These are phyloP conservation scores for Adelges cooleyi DNA, from an alignment of 1,140 invertebrate species.

Conservation along the genomic window DNA sequence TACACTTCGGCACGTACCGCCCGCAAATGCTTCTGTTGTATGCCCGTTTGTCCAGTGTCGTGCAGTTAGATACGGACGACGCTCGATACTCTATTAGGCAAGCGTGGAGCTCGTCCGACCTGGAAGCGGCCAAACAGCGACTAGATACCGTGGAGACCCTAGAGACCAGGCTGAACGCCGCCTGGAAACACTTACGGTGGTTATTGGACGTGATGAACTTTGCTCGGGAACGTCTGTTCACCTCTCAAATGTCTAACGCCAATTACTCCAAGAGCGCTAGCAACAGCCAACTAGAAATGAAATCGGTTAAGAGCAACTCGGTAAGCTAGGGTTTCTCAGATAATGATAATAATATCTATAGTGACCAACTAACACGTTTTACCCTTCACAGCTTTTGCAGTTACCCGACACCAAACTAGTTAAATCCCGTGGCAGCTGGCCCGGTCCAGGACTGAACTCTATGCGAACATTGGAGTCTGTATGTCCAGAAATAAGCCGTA, in stretches of 20 bases:
- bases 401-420: slow-evolving; percentile 57
- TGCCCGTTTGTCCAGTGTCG: slow-evolving; percentile 75
- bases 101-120: slow-evolving; percentile 81
- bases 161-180: slow-evolving; percentile 63
- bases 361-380: background rate
- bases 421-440: slow-evolving; percentile 70
- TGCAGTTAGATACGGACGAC: slow-evolving; percentile 82
- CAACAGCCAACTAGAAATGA: slow-evolving; percentile 18
- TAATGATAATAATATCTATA: background rate
- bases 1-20: slow-evolving; percentile 79
- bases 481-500: slow-evolving; percentile 67
- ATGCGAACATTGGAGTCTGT: slow-evolving; percentile 17
- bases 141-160: slow-evolving; percentile 68
- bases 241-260: slow-evolving; percentile 36
- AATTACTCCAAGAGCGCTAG: slow-evolving; percentile 19
- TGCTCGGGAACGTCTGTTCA: slow-evolving; percentile 61
- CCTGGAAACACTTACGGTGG: slow-evolving; percentile 91
- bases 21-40: slow-evolving; percentile 76
- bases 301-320: slow-evolving; percentile 8
- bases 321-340: background rate
- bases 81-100: slow-evolving; percentile 60
- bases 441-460: slow-evolving; percentile 52
- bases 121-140: slow-evolving; percentile 72
- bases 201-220: slow-evolving; percentile 87
- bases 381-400: slow-evolving; percentile 46